Base-by-base conservation (phyloP, 2,888 invertebrate species). In the Lithophane leautieri region DNA sequence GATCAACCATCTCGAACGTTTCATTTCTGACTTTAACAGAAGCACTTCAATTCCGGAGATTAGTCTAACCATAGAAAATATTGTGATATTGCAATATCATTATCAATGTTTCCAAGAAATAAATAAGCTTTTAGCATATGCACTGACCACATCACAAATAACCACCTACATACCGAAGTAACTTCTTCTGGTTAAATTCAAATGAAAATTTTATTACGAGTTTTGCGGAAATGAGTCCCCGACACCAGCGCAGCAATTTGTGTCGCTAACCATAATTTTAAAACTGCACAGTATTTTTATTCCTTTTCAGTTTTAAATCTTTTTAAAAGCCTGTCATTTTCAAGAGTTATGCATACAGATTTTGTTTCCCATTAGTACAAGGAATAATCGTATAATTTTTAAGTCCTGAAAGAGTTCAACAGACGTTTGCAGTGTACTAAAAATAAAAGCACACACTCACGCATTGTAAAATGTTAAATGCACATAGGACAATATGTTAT, bases 201-300 rank as follows among this genome's bases (percentile, higher is more conserved):
- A 76, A 58, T 62, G 22, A 56, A 69, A 69, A 60, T 68, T 11
- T 65, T 28, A 56, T 65, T 44, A 60, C 28, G 34, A 65, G 58
- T 28, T 34, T 56, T 3, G 7, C 50, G 42, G n/a, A 77, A 77
- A 77, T 56, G 72, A 77, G 72, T 72, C 12, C 9, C 67, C 25
- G 62, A 67, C 70, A 71, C 62, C 67, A 71, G 72, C 68, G 50
- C 47, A 65, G 77, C 74, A 82, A 82, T 71, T 79, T 79, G 50
- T 81, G 73, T 66, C 68, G 34, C 68, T 58, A 28, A 50, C 60
- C 50, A 66, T 70, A 62, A 62, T 66, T 71, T 70, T 58, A 66
- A 69, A 81, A 73, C 56, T 78, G 54, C 63, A 42, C 12, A 62
- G 47, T 52, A 74, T 74, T 79, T 79, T 71, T 9, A 50, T 16